phyloP scores from a whole-genome alignment of 2,888 invertebrate genomes.

The Acanthosepion lycidas region DNA sequence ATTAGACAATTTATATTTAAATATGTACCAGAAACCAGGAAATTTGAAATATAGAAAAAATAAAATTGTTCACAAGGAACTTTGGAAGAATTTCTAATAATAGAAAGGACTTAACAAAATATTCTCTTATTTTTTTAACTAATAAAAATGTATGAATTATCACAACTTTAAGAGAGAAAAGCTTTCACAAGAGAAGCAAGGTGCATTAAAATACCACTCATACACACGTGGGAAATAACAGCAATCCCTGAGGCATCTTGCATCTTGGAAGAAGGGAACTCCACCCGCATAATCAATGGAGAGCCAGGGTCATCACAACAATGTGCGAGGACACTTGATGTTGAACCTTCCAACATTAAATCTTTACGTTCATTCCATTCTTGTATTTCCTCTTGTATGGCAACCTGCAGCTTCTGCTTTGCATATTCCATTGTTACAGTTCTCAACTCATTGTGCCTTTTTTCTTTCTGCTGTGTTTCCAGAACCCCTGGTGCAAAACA shows the following conservation, averaged over 20 bases:
- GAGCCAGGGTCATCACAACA: not conserved
- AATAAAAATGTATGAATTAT: not conserved
- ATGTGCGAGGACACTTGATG: not conserved
- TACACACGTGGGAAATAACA: not conserved
- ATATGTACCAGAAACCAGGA: no score
- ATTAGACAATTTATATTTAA: no score
- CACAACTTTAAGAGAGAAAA: not conserved
- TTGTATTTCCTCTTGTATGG: not conserved
- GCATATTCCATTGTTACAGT: conserved; percentile 13
- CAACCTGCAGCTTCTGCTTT: not conserved
- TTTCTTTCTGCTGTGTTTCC: not conserved
- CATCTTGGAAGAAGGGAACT: not conserved
- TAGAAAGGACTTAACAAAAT: no score
- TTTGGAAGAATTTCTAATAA: no score
- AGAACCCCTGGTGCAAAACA: conserved; percentile 54
- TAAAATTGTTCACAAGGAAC: no score
- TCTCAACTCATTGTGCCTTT: not conserved
- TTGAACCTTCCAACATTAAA: not conserved
- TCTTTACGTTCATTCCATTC: not conserved
- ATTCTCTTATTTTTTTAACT: not conserved
- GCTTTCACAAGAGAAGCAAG: not conserved
- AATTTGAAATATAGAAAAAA: no score
- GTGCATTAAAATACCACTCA: not conserved
- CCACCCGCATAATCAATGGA: not conserved
- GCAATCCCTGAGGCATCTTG: not conserved